phyloP scores from a whole-genome alignment of 1,140 invertebrate species.

The Pseudomyrmex concolor region DNA sequence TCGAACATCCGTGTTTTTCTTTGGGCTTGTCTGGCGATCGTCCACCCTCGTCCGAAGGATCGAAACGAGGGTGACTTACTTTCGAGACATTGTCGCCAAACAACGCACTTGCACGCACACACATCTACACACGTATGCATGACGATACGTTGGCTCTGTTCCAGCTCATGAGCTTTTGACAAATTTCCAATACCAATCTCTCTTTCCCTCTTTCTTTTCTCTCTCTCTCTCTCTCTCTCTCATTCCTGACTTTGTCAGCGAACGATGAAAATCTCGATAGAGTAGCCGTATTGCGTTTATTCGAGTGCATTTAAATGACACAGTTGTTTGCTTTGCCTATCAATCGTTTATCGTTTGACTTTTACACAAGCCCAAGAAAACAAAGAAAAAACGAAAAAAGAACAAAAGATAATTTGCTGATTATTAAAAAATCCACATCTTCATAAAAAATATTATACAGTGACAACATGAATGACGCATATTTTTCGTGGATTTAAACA shows the following conservation, averaged over 20 bases:
- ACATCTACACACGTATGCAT: background rate
- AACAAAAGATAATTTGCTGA: no score
- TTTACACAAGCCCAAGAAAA: background rate
- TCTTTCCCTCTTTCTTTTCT: no score
- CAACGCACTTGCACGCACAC: conserved; percentile 54
- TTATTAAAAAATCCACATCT: background rate
- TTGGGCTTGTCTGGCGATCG: conserved; percentile 43
- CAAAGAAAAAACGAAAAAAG: background rate
- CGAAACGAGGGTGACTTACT: conserved; percentile 71
- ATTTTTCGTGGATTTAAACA: conserved; percentile 26
- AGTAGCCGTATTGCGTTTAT: background rate
- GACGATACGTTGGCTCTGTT: conserved; percentile 32
- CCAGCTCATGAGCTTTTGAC: conserved; percentile 46
- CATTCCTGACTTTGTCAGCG: background rate
- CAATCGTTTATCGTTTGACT: background rate
- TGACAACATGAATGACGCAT: background rate
- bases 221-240: no score
- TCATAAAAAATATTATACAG: no score
- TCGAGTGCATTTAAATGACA: conserved; percentile 27
- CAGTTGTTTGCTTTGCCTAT: conserved; percentile 3
- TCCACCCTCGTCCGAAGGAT: conserved; percentile 55
- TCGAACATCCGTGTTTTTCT: conserved; percentile 62
- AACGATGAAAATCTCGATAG: conserved; percentile 43
- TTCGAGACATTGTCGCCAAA: conserved; percentile 61
- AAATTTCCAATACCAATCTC: conserved; percentile 51